A percentile compares a stretch with the other conserved stretches of the same genome.
These are phyloP conservation scores for Hypotaenidia philippensis DNA, from an alignment of 2,797 vertebrate species.

Conservation along the genomic window DNA sequence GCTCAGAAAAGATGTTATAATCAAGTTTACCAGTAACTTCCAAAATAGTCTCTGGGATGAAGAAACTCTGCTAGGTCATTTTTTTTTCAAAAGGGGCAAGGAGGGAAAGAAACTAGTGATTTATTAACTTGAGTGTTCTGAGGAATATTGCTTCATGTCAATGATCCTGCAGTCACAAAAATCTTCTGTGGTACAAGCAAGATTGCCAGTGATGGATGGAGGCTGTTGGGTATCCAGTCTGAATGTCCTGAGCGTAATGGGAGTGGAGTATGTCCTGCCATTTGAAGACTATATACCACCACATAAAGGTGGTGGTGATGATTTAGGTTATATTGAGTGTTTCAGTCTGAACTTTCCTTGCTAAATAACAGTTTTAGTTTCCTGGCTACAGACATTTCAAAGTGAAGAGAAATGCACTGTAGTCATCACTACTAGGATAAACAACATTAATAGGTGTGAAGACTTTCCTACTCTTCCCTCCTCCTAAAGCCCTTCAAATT, in stretches of 20 bases:
- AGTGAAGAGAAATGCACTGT: not conserved
- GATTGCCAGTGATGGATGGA: not conserved
- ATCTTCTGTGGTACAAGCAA: not conserved
- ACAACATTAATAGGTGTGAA: not conserved
- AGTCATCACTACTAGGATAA: not conserved
- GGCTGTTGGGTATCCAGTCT: not conserved
- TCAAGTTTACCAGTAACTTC: not conserved
- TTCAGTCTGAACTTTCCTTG: not conserved
- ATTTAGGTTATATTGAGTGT: not conserved
- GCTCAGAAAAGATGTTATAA: not conserved
- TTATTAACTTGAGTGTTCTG: not conserved
- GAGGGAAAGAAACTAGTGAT: not conserved
- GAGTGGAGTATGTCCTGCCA: not conserved
- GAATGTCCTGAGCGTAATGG: not conserved
- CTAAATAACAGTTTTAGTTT: not conserved
- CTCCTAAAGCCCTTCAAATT: not conserved
- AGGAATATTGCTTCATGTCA: not conserved
- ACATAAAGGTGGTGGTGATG: not conserved
- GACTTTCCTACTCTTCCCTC: not conserved
- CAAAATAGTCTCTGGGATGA: not conserved
- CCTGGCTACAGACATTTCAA: not conserved
- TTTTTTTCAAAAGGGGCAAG: not conserved
- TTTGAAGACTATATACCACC: not conserved
- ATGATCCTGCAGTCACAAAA: not conserved
- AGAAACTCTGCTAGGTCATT: not conserved